Conservation (phyloP, 2,888 invertebrate species). For the Sinohyriopsis cumingii region DNA sequence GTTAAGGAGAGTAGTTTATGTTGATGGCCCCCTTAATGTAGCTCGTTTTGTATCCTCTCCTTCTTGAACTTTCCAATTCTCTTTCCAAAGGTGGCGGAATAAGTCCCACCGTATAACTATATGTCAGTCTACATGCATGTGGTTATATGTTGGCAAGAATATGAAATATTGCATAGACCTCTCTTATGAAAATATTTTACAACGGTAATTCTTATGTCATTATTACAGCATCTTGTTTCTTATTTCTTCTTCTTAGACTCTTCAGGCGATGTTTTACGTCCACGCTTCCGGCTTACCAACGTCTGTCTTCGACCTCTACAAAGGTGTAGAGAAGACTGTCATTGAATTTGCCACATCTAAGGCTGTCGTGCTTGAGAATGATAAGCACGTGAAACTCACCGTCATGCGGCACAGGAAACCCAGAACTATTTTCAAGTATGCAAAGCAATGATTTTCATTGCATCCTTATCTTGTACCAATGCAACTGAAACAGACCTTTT, state of each 20-base stretch:
- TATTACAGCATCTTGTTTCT: background rate
- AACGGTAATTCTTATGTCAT: background rate
- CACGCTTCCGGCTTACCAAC: slow-evolving; percentile 38
- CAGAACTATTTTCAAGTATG: slow-evolving; percentile 73
- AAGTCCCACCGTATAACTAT: too few relatives aligned
- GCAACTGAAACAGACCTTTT: too few relatives aligned
- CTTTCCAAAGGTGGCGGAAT: too few relatives aligned
- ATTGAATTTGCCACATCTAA: slow-evolving; percentile 76
- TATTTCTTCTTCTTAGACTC: slow-evolving; percentile 24
- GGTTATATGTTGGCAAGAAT: too few relatives aligned
- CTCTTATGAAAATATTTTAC: too few relatives aligned
- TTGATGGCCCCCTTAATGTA: too few relatives aligned
- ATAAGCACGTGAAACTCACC: slow-evolving; percentile 69
- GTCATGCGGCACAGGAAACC: slow-evolving; percentile 74
- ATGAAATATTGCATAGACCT: too few relatives aligned
- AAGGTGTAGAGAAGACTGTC: slow-evolving; percentile 70
- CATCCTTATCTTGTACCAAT: background rate
- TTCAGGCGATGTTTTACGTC: slow-evolving; percentile 39
- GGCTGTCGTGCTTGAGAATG: slow-evolving; percentile 75
- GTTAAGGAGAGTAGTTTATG: too few relatives aligned
- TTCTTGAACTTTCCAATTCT: too few relatives aligned
- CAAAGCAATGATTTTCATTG: background rate
- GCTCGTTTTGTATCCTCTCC: too few relatives aligned
- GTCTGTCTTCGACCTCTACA: slow-evolving; percentile 45
- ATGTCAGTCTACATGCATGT: too few relatives aligned